A percentile compares a stretch with the other conserved stretches of the same genome.
Evolutionary conservation across 2,888 invertebrate species (phyloP).

Genomic region (Platypus cylindrus): DNA sequence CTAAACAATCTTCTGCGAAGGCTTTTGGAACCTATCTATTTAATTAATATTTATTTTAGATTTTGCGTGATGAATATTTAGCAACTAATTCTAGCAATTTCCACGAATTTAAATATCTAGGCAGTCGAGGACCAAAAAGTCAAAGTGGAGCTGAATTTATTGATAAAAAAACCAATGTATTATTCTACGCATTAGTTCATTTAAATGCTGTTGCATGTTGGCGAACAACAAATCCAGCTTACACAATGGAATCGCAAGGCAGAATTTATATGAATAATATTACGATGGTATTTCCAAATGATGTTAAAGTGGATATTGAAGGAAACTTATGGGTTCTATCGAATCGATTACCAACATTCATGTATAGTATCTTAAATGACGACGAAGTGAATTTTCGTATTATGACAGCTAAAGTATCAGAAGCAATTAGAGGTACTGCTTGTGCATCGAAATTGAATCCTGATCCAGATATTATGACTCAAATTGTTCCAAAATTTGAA

Average conservation of each 20-base stretch:
- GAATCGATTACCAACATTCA: conserved; percentile 57
- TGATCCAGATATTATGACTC: conserved; percentile 19
- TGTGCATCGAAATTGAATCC: conserved; percentile 46
- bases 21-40: no score
- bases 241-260: conserved; percentile 57
- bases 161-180: conserved; percentile 55
- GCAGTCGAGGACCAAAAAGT: conserved; percentile 55
- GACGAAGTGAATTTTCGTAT: conserved; percentile 59
- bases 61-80: conserved; percentile 47
- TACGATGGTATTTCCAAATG: conserved; percentile 62
- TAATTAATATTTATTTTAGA: conserved; percentile 6
- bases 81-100: conserved; percentile 37
- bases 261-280: conserved; percentile 56
- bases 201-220: conserved; percentile 68
- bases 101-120: conserved; percentile 52
- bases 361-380: conserved; percentile 49
- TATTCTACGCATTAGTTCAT: conserved; percentile 64
- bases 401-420: conserved; percentile 51
- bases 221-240: conserved; percentile 55
- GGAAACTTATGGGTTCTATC: conserved; percentile 63
- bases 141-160: conserved; percentile 64
- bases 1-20: not conserved
- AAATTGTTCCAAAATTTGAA: conserved; percentile 12
- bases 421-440: conserved; percentile 58
- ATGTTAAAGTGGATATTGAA: conserved; percentile 61